These are phyloP conservation scores for Coptodon bakossiorum DNA, from an alignment of 2,113 vertebrate genomes.

Conservation along the genomic window DNA sequence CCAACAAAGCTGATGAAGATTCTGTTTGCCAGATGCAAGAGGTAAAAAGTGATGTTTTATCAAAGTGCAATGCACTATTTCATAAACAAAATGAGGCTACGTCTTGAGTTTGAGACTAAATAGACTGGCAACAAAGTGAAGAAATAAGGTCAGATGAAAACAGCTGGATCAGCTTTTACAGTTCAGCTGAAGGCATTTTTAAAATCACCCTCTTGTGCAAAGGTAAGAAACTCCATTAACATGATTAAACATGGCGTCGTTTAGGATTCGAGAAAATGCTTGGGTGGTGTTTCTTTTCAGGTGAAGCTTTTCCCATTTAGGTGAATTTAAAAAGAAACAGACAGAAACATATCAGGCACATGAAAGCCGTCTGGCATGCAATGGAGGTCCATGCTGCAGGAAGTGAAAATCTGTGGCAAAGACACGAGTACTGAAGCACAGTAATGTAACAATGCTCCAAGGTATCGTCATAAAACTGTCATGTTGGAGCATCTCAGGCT, in stretches of 20 bases:
- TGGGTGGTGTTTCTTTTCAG: slow-evolving; percentile 1
- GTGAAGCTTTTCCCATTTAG: neutral
- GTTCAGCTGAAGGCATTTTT: neutral
- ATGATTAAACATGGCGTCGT: slow-evolving; percentile 16
- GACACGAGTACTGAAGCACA: slow-evolving; percentile 18
- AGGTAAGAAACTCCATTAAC: slow-evolving; percentile 26
- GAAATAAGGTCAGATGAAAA: neutral
- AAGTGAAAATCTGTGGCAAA: slow-evolving; percentile 17
- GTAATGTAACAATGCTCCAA: slow-evolving; percentile 47
- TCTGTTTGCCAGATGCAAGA: neutral
- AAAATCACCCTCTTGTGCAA: neutral
- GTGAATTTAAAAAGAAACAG: neutral
- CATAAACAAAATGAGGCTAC: neutral
- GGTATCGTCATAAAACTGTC: slow-evolving; percentile 59
- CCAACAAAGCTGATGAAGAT: slow-evolving; percentile 29
- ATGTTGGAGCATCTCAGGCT: neutral
- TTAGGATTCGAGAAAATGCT: neutral
- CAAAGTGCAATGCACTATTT: neutral
- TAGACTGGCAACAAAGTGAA: neutral
- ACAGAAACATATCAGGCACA: neutral
- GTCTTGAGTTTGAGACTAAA: neutral
- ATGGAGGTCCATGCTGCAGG: neutral
- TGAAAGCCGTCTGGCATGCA: neutral
- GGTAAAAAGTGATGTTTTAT: neutral
- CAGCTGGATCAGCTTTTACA: neutral